Evolutionary conservation across 2,888 invertebrate genomes (phyloP), one percentile per base, ranked within the genome.

Genomic region (Dryadula phaetusa): DNA sequence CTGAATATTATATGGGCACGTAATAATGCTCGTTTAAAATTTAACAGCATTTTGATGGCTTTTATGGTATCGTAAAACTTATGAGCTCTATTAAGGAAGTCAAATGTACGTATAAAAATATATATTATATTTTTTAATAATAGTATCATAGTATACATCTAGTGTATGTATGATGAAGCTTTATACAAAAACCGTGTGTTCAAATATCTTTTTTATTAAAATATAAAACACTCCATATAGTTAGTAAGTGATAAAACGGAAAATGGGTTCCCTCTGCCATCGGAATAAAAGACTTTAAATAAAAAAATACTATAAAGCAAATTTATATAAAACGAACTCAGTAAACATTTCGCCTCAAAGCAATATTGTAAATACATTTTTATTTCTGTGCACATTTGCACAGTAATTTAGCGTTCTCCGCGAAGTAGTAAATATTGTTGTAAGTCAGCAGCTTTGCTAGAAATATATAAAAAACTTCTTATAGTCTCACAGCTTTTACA

Each of bases 1-100:
- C 46, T 64, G 56, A 64, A 64, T 58, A 58, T 64, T 58, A 58
- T 64, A 58, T 47, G 56, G 40, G 37, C 20, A 40, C 37, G 56
- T 58, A 47, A 64, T 49, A 64, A 64, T 46, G 25, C 44, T 40
- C 47, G 47, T 56, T 58, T 37, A 44, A 46, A 58, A 58, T 47
- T 58, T 58, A 49, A 58, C 22, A 37, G 22, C 64, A 49, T 49
- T 62, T 52, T 34, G 54, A 54, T 54, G 53, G n/a, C 8, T 42
- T 52, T 53, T 61, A 53, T 53, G 34, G 32, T 28, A 46, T 58
- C 40, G 47, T 64, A 40, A 64, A 58, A 58, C 34, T 64, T 56
- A 20, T 58, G 49, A 18, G 34, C 22, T 8, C 6, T 8, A 34
- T 54, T 16, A 32, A 3, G 22, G 5, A 22, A 34, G 14, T 22